A percentile compares a stretch with the other conserved stretches of the same genome.
Evolutionary conservation across 2,113 vertebrate genomes (phyloP).

Genomic region (Urocolius indicus): DNA sequence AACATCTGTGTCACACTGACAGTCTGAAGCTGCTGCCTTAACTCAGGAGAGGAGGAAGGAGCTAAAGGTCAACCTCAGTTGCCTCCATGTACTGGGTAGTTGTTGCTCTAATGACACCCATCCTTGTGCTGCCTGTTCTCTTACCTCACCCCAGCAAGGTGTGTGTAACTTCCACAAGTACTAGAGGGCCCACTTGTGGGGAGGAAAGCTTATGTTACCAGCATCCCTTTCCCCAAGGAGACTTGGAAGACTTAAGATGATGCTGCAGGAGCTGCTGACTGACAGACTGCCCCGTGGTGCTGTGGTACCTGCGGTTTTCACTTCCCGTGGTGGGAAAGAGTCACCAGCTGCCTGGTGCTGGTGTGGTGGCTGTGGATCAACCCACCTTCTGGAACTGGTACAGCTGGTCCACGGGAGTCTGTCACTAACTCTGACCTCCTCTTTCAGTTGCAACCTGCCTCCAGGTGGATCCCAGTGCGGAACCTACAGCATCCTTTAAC

Average conservation of each 20-base stretch:
- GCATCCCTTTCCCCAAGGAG: neutral
- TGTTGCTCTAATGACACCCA: neutral
- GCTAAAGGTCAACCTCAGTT: neutral
- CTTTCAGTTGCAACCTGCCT: constrained; percentile 73
- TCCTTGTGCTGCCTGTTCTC: neutral
- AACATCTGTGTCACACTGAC: fast-evolving
- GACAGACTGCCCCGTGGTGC: neutral
- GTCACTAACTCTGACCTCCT: constrained; percentile 33
- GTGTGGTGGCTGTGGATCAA: neutral
- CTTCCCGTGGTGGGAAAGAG: neutral
- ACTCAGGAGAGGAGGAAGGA: neutral
- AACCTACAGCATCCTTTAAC: constrained; percentile 18
- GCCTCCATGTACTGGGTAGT: neutral
- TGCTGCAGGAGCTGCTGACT: neutral
- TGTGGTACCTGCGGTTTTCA: neutral
- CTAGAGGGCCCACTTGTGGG: neutral
- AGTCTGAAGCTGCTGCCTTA: neutral
- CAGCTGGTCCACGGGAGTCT: neutral
- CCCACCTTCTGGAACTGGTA: neutral
- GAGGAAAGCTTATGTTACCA: neutral
- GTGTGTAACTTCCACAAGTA: neutral
- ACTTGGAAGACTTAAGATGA: neutral
- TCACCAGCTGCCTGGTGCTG: neutral
- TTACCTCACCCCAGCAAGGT: neutral
- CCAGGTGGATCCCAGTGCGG: constrained; percentile 64